Evolutionary conservation across 2,888 invertebrate genomes (phyloP), one percentile per base, ranked within the genome.

Genomic region (Parochlus steinenii): DNA sequence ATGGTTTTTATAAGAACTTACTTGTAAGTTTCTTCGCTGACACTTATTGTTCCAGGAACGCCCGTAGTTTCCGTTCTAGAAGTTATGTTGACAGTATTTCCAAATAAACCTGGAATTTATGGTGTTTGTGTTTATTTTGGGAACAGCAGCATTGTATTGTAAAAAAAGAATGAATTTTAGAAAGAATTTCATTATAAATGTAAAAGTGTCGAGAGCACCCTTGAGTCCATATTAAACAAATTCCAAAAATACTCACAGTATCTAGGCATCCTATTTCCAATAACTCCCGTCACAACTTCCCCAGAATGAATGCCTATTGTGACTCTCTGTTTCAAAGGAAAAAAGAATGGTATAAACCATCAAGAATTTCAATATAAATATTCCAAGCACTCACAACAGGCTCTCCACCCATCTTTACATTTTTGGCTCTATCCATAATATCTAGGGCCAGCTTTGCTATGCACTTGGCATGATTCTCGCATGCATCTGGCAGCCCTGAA

Each of bases 231-330:
- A 48, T n/a, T n/a, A n/a, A n/a, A n/a, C n/a, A n/a, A n/a, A n/a
- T n/a, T n/a, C n/a, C n/a, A n/a, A n/a, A n/a, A n/a, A n/a, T n/a
- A n/a, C n/a, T n/a, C n/a, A n/a, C 86, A 86, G 56, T 87, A 90
- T 18, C 90, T 72, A 0, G 90, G 90, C 82, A 90, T 89, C 41
- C 89, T 73, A 58, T 89, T 86, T 3, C 90, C 90, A 43, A 90
- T 90, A 6, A 90, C 90, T 10, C 90, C 90, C 0, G 90, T 90
- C 33, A 92, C 89, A 14, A 87, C 89, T 55, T 90, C 90, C 1
- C 90, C 90, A 3, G 86, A 83, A 52, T 92, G 90, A 43, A 92
- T 86, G 3, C 90, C 90, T 49, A 92, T 89, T 12, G 90, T 90
- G 42, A 92, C 83, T 64, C 77, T 74, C 87, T 89, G 56, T 37